Percentiles rank a stretch among this genome's conserved stretches.
Evolutionary conservation across 2,888 invertebrate species (phyloP).

Genomic region (Synergus umbraculus): DNA sequence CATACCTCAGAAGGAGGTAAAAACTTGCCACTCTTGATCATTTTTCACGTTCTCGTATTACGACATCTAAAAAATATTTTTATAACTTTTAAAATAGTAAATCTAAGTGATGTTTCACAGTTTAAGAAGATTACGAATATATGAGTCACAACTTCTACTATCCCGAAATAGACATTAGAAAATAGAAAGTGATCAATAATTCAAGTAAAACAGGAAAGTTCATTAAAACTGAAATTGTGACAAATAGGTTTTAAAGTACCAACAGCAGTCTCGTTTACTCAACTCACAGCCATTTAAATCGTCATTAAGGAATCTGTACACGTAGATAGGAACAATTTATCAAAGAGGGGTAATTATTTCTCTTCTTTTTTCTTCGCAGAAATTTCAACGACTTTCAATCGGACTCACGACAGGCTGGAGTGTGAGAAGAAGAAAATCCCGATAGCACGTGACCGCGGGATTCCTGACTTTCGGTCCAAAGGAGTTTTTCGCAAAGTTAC

Average conservation of each 20-base stretch:
- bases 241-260: not conserved
- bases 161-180: too few species aligned
- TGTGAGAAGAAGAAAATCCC: slow-evolving; percentile 36
- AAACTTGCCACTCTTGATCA: not conserved
- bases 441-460: slow-evolving; percentile 39
- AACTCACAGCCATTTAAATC: slow-evolving; percentile 1
- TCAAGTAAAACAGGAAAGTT: not conserved
- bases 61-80: too few species aligned
- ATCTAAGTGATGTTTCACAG: too few species aligned
- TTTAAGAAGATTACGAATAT: too few species aligned
- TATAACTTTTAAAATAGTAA: too few species aligned
- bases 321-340: slow-evolving; percentile 37
- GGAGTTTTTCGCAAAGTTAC: slow-evolving; percentile 50
- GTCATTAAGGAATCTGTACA: slow-evolving; percentile 32
- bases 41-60: too few species aligned
- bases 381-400: slow-evolving; percentile 40
- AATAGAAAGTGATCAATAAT: not conserved
- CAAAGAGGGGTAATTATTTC: slow-evolving; percentile 36
- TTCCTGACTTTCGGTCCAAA: slow-evolving; percentile 33
- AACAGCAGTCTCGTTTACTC: not conserved
- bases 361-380: slow-evolving; percentile 30
- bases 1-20: not conserved
- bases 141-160: too few species aligned
- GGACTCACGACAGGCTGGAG: slow-evolving; percentile 17
- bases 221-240: not conserved